Conservation (phyloP, 2,113 vertebrate genomes). For the Coptodon rendalli region DNA sequence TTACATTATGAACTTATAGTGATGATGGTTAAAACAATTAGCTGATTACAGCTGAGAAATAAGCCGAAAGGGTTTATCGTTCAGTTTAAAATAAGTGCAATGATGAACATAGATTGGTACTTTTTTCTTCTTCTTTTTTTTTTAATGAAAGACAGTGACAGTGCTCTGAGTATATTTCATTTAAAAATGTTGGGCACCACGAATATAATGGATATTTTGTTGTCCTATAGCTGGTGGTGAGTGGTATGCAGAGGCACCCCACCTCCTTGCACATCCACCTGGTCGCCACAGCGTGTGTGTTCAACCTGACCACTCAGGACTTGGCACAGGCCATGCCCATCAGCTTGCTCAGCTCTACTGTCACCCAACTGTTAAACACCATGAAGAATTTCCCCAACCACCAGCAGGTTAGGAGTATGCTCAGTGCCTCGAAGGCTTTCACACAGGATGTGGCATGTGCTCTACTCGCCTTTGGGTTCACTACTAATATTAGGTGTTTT, state of each 20-base stretch:
- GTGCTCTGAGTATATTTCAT: background rate
- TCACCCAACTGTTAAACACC: constrained; percentile 81
- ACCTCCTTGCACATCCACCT: constrained; percentile 83
- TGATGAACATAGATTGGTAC: background rate
- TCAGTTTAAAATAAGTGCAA: background rate
- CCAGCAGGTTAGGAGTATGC: constrained; percentile 64
- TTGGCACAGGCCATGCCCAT: constrained; percentile 82
- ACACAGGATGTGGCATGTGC: background rate
- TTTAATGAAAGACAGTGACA: background rate
- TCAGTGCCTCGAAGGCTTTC: background rate
- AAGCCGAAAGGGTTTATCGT: background rate
- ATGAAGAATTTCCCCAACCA: constrained; percentile 91
- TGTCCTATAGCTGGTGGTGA: constrained; percentile 78
- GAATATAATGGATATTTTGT: background rate
- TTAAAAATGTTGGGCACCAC: background rate
- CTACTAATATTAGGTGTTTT: background rate
- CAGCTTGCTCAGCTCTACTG: constrained; percentile 78
- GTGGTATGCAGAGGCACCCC: constrained; percentile 86
- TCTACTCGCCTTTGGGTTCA: background rate
- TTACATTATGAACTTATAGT: background rate
- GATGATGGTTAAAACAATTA: background rate
- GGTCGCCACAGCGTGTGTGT: constrained; percentile 87
- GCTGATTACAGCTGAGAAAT: background rate
- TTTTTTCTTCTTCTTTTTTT: background rate
- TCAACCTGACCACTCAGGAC: constrained; percentile 87